Evolutionary conservation across 2,797 vertebrate species (phyloP), one percentile per base, ranked within the genome.

Genomic region (Lutra lutra): DNA sequence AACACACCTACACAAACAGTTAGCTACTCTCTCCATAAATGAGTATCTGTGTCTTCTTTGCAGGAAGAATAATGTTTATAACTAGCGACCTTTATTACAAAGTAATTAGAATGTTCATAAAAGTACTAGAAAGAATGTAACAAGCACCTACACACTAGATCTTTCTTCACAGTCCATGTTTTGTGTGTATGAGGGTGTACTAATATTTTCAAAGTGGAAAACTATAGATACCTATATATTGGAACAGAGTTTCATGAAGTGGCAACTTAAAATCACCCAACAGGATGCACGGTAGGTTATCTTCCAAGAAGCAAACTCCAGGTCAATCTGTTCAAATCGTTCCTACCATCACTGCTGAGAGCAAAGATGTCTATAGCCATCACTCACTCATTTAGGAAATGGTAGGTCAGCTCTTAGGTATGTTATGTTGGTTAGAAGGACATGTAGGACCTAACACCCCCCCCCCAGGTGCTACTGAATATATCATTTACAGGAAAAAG

Each of bases 121-220:
- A 95, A 80, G 10, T 73, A 86, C n/a, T 68, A 91, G 35, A 60
- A 93, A 72, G 27, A 90, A 62, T 72, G n/a, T 18, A 95, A 35
- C 18, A 78, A 84, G n/a, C 13, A 93, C 8, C 6, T 48, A 72
- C 17, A 0, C 32, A 43, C 21, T 1, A 60, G 54, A 1, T 17
- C 78, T 64, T 84, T 94, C 91, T 91, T 84, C 66, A 75, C 64
- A 91, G 89, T 54, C 23, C 88, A 51, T 56, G 73, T 58, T 92
- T 43, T 91, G 27, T 91, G 51, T 64, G 6, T 60, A 66, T 38
- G 25, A 93, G 21, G 10, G 13, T 38, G 0, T 46, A 46, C 60
- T 58, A 89, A 54, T 56, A 94, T 43, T 93, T 90, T 85, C 72
- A 93, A 91, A 91, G 78, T 35, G 21, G 94, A 96, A 96, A 94